Conservation (phyloP, 1,140 invertebrate species). For the Drosophila grimshawi region DNA sequence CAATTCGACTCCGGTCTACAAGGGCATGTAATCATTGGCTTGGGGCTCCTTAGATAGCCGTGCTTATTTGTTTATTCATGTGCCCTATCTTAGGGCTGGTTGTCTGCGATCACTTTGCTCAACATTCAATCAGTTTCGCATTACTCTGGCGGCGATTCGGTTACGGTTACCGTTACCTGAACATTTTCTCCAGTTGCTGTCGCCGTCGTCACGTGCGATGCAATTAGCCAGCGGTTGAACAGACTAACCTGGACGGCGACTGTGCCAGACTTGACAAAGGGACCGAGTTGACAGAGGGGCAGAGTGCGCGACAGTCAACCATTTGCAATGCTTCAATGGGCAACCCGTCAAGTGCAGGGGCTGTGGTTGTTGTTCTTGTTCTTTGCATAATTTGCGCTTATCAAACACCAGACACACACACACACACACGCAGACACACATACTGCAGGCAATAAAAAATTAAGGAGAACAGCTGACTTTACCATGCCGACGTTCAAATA, state of each 20-base stretch:
- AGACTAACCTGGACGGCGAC: constrained; percentile 14
- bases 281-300: not conserved
- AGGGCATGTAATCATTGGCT: too few relatives aligned
- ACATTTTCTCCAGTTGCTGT: not conserved
- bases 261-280: not conserved
- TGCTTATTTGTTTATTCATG: not conserved
- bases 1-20: too few relatives aligned
- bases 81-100: not conserved
- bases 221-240: constrained; percentile 37
- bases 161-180: constrained; percentile 41
- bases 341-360: constrained; percentile 40
- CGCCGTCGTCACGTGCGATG: constrained; percentile 42
- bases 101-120: constrained; percentile 28
- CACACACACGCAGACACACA: constrained; percentile 4
- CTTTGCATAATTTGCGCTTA: constrained; percentile 73
- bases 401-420: constrained; percentile 47
- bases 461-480: not conserved
- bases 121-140: constrained; percentile 59
- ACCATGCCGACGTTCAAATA: not conserved
- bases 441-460: constrained; percentile 4
- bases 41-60: too few relatives aligned
- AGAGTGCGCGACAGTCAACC: constrained; percentile 21
- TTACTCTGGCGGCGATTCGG: constrained; percentile 46
- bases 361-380: constrained; percentile 16
- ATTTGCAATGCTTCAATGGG: constrained; percentile 36